Base-by-base conservation (phyloP, 1,140 invertebrate species). In the Neuroterus valhalla region DNA sequence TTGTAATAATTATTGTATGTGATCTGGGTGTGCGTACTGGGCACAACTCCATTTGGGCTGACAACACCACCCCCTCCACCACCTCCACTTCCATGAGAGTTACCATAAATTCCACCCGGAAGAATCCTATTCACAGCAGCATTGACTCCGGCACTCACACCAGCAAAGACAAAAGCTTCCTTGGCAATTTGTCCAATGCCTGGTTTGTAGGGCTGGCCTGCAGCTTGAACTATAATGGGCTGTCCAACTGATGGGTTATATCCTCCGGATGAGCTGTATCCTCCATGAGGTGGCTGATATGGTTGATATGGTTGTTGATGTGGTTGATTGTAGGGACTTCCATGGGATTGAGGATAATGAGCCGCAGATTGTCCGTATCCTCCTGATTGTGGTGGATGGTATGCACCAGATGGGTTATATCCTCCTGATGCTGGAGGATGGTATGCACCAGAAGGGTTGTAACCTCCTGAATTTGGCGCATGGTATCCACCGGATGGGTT, bases 1-100 rank as follows among this genome's bases (percentile, higher is more conserved):
- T 89, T 86, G 38, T 90, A 90, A 68, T 90, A 89, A 75, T 89
- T 90, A 23, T 89, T 90, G 62, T 90, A 89, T 0, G 87, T 89
- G 14, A 89, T 88, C 23, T 90, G 77, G 0, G 89, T 90, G 26
- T 86, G 83, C 6, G 84, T 79, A 2, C 81, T 77, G 0, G 84
- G 83, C 21, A 81, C 78, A 21, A 74, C 81, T 12, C 75, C 81
- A n/a, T 66, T 71, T 23, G 4, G 23, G 8, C 69, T 8, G 5
- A 23, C 43, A 8, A 55, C 15, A 14, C 23, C 72, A n/a, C 42
- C 62, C 4, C 26, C 67, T 8, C 46, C n/a, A 48, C n/a, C 26
- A 11, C 75, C 26, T 8, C 75, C 8, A 8, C 68, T 21, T 2
- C 79, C 62, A 14, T 75, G 43, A 3, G 78, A 74, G 0, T 78